phyloP scores from a whole-genome alignment of 2,797 vertebrate genomes.

The Lindbergichthys nudifrons region DNA sequence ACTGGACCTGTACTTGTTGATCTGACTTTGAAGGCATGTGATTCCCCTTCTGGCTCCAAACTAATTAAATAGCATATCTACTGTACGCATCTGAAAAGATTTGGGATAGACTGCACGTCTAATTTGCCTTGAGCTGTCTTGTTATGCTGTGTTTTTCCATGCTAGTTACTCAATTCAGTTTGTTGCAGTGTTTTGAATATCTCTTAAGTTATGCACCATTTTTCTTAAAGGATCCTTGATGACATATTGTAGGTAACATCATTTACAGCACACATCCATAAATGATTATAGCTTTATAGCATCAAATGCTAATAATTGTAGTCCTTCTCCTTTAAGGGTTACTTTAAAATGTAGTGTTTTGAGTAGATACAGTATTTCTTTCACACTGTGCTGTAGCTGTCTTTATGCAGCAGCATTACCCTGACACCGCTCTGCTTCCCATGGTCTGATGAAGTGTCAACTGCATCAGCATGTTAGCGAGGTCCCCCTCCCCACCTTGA shows the following conservation, averaged over 20 bases:
- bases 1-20: constrained; percentile 62
- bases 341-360: not conserved
- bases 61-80: constrained; percentile 53
- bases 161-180: constrained; percentile 31
- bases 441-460: constrained; percentile 39
- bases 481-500: constrained; percentile 38
- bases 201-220: constrained; percentile 14
- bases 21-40: constrained; percentile 65
- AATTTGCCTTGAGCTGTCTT: constrained; percentile 26
- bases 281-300: constrained; percentile 19
- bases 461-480: constrained; percentile 51
- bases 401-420: constrained; percentile 4
- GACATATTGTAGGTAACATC: constrained; percentile 54
- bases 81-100: constrained; percentile 49
- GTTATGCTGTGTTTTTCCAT: constrained; percentile 29
- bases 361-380: not conserved
- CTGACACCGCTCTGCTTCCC: constrained; percentile 15
- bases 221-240: constrained; percentile 29
- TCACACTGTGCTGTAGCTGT: not conserved
- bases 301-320: constrained; percentile 7
- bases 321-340: constrained; percentile 4
- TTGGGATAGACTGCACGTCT: constrained; percentile 32
- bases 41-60: constrained; percentile 51
- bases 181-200: not conserved
- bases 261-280: constrained; percentile 41